These are phyloP conservation scores for Mycteria americana DNA, from an alignment of 2,797 vertebrate genomes.

Conservation along the genomic window DNA sequence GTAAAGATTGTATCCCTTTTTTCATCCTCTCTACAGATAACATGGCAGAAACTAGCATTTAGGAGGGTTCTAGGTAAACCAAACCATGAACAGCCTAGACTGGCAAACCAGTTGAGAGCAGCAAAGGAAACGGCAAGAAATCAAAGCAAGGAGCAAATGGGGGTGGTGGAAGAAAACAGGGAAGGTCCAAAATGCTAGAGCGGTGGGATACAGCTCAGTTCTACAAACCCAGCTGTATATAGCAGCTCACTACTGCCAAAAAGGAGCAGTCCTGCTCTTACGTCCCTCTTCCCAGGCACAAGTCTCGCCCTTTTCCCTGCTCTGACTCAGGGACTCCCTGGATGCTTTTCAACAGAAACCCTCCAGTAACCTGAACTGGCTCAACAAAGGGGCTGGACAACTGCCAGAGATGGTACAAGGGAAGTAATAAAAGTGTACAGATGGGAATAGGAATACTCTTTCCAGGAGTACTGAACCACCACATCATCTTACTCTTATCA, in stretches of 20 bases:
- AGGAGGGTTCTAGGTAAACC: background rate
- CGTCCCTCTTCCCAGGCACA: background rate
- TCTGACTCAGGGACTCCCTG: background rate
- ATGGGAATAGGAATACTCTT: background rate
- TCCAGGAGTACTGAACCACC: background rate
- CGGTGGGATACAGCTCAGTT: background rate
- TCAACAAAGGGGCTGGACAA: background rate
- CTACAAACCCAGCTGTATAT: background rate
- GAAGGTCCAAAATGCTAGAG: background rate
- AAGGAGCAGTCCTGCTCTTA: background rate
- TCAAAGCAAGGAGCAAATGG: background rate
- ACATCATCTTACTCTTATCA: background rate
- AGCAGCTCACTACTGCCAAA: background rate
- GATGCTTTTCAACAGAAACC: background rate
- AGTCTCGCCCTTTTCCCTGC: background rate
- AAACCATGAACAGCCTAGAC: background rate
- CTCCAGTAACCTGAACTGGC: background rate
- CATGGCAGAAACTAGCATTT: fast-evolving
- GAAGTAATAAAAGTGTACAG: background rate
- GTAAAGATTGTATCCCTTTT: background rate
- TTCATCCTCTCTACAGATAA: background rate
- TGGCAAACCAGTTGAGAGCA: background rate
- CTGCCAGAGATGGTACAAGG: background rate
- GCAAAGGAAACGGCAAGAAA: background rate
- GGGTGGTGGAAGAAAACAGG: fast-evolving